Percentiles rank a stretch among this genome's conserved stretches.
phyloP scores from a whole-genome alignment of 2,797 vertebrate species.

The Toxotes lorentzi region DNA sequence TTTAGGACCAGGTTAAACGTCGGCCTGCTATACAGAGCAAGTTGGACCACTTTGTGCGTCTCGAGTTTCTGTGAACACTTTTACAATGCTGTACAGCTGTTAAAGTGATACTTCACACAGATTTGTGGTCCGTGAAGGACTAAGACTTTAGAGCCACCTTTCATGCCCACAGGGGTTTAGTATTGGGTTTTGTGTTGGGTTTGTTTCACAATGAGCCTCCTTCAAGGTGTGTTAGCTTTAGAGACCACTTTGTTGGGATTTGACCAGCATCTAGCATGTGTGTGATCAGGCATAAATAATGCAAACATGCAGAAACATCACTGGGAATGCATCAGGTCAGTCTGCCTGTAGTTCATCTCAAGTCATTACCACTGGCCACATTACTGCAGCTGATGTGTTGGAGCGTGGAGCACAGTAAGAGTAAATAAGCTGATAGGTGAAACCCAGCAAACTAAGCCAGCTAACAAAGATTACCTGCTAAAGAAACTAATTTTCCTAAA shows the following conservation, averaged over 20 bases:
- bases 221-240: conserved; percentile 6
- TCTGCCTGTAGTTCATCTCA: neutral
- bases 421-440: neutral
- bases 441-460: conserved; percentile 16
- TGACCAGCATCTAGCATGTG: neutral
- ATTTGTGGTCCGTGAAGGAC: conserved; percentile 1
- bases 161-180: neutral
- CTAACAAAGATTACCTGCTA: neutral
- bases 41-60: conserved; percentile 6
- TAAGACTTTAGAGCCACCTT: neutral
- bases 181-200: neutral
- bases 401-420: neutral
- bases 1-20: neutral
- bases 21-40: neutral
- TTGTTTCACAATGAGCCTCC: conserved; percentile 18
- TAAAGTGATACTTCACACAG: conserved; percentile 4
- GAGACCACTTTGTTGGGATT: neutral
- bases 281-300: conserved; percentile 7
- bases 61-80: conserved; percentile 21
- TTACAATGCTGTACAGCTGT: neutral
- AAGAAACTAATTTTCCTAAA: neutral
- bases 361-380: neutral
- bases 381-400: neutral
- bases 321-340: conserved; percentile 5
- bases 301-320: conserved; percentile 7